These are phyloP conservation scores for Formica selysi DNA, from an alignment of 1,140 invertebrate genomes.

Conservation along the genomic window DNA sequence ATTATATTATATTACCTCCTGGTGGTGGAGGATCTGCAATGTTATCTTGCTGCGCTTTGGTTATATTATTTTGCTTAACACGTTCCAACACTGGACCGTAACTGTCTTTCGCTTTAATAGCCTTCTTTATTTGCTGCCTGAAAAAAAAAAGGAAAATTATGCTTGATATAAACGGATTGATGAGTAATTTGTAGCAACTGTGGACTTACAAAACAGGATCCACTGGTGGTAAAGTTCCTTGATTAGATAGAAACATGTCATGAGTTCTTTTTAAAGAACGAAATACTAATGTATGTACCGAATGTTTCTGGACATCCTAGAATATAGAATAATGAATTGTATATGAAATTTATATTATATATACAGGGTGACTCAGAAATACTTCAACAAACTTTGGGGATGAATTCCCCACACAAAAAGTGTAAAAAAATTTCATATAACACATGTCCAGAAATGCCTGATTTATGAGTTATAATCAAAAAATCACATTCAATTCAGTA, in stretches of 20 bases:
- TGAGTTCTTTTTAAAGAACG: conserved; percentile 98
- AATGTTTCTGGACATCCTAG: conserved; percentile 97
- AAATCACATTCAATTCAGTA: too few species aligned
- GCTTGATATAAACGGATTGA: background rate
- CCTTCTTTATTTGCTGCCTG: conserved; percentile 88
- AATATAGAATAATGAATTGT: conserved; percentile 32
- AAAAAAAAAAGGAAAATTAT: background rate
- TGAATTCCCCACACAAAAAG: too few species aligned
- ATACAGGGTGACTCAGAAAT: too few species aligned
- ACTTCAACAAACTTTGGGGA: too few species aligned
- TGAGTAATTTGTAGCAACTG: conserved; percentile 44
- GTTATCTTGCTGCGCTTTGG: conserved; percentile 88
- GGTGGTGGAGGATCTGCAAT: conserved; percentile 87
- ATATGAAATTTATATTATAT: background rate
- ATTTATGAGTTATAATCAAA: too few species aligned
- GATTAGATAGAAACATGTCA: conserved; percentile 98
- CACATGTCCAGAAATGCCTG: too few species aligned
- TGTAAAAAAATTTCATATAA: too few species aligned
- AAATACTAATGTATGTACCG: conserved; percentile 98
- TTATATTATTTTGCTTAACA: conserved; percentile 88
- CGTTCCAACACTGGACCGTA: conserved; percentile 95
- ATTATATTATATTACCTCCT: conserved; percentile 81
- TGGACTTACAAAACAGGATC: conserved; percentile 92
- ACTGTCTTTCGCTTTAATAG: conserved; percentile 94
- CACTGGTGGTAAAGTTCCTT: conserved; percentile 94